These are phyloP conservation scores for Poeciliopsis presidionis DNA, from an alignment of 2,797 vertebrate species.

Conservation along the genomic window DNA sequence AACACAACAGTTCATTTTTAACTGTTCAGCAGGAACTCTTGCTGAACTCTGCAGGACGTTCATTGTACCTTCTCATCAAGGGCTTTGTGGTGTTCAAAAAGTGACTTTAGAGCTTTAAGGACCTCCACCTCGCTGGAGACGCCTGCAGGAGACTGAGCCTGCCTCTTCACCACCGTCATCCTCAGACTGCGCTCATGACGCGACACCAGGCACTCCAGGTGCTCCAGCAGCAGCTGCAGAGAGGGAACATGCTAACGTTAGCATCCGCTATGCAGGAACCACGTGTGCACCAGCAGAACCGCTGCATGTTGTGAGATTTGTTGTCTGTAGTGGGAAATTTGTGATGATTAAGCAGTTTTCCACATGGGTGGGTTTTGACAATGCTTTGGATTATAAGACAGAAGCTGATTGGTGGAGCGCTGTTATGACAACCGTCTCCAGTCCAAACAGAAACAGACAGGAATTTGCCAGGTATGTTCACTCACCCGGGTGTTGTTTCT, in stretches of 20 bases:
- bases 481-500: conserved; percentile 94
- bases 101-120: conserved; percentile 96
- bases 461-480: conserved; percentile 21
- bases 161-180: conserved; percentile 97
- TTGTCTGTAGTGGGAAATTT: conserved; percentile 3
- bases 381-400: conserved; percentile 21
- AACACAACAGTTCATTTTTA: neutral
- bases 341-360: conserved; percentile 18
- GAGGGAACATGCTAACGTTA: neutral
- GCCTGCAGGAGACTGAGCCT: conserved; percentile 95
- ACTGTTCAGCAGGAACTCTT: neutral
- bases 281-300: neutral
- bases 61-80: conserved; percentile 93
- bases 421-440: conserved; percentile 34
- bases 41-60: neutral
- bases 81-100: conserved; percentile 98
- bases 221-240: conserved; percentile 90
- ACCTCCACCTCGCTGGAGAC: conserved; percentile 98
- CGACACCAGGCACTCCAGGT: conserved; percentile 96
- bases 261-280: neutral
- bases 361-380: conserved; percentile 13
- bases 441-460: conserved; percentile 25
- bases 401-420: conserved; percentile 10
- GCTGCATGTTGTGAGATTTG: neutral
- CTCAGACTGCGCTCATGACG: conserved; percentile 91